Base-by-base conservation (phyloP, 2,888 invertebrate species). In the Achlya flavicornis region DNA sequence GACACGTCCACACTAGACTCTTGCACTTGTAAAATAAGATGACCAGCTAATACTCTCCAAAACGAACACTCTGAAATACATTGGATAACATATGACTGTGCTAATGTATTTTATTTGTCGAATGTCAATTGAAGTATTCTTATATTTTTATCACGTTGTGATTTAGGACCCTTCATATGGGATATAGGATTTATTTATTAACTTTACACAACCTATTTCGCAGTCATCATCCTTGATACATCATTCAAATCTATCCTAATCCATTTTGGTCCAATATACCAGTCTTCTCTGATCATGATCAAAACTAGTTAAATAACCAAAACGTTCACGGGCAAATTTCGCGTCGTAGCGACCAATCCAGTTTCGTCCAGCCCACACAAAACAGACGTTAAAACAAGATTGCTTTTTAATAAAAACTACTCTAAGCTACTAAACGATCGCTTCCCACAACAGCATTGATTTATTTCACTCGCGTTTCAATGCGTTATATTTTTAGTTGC, bases 401-500 rank as follows among this genome's bases (percentile, higher is more conserved):
- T 60, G 60, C 19, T 53, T 10, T 46, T 10, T 10, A 53, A 53
- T 26, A 60, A 60, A 60, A 60, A 60, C 38, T 16, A 26, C 53
- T 53, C 19, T 16, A 14, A 43, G 14, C 48, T 10, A 35, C 66
- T 71, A 64, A 71, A 70, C 70, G 63, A 67, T 67, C 35, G 14
- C 75, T 71, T 68, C 74, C 77, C 77, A 77, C 77, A 73, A 64
- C 33, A 60, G 33, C 65, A 68, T 72, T 74, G 73, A 77, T 77
- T 72, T 77, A 76, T 71, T 65, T 61, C 57, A 57, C 66, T 62
- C 58, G 71, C 71, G 74, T 41, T 41, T 41, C 41, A 41, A 41
- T 41, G 12, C 41, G 41, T 74, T 67, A 53, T 73, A 61, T 68
- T 57, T 68, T 64, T 62, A 62, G 61, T 67, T 65, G 65, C 66